These are phyloP conservation scores for Toxotes lorentzi DNA, from an alignment of 2,797 vertebrate genomes.

Conservation along the genomic window DNA sequence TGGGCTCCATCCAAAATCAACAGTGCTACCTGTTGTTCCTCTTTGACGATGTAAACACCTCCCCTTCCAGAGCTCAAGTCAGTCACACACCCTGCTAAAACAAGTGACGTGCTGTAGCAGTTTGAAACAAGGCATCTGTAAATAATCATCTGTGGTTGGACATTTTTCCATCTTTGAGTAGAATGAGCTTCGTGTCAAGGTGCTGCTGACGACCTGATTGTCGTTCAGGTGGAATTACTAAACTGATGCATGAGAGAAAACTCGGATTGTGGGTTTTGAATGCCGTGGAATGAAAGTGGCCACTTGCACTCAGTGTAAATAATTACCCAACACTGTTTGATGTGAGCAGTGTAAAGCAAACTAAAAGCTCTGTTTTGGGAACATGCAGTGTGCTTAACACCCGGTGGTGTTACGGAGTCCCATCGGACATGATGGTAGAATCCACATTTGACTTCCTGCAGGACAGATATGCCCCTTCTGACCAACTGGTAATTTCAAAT, in stretches of 20 bases:
- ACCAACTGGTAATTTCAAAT: neutral
- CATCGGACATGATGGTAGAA: neutral
- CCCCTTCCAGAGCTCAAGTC: constrained; percentile 22
- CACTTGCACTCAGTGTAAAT: neutral
- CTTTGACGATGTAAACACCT: constrained; percentile 11
- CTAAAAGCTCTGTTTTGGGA: neutral
- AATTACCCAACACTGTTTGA: neutral
- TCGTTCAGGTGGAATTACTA: neutral
- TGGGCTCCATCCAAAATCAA: constrained; percentile 56
- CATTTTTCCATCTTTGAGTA: neutral
- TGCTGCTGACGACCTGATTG: neutral
- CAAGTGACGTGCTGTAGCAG: constrained; percentile 29
- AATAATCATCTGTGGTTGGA: constrained; percentile 14
- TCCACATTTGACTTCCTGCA: neutral
- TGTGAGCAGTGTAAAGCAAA: neutral
- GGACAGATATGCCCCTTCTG: neutral
- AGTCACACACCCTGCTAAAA: constrained; percentile 18
- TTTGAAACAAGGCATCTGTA: constrained; percentile 19
- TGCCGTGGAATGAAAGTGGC: neutral
- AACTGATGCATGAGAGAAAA: constrained; percentile 21
- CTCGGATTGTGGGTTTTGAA: neutral
- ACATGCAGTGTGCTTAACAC: neutral
- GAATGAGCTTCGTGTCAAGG: neutral
- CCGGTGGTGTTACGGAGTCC: neutral
- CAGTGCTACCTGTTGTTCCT: constrained; percentile 41